A percentile compares a stretch with the other conserved stretches of the same genome.
phyloP scores from a whole-genome alignment of 2,888 invertebrate species.

The Matsumyia berberina region DNA sequence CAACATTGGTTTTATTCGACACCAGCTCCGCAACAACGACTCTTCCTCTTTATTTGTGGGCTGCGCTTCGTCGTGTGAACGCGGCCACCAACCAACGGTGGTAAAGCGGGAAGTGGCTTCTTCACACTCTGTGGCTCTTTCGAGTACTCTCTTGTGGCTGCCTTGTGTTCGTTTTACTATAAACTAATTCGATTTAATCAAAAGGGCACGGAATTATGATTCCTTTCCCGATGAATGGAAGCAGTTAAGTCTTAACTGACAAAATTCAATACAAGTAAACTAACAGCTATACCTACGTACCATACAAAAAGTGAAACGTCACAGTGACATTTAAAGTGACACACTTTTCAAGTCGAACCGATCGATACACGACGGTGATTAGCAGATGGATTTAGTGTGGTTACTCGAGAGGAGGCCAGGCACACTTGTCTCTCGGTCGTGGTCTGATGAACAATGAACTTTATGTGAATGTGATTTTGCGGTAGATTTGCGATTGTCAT shows the following conservation, averaged over 20 bases:
- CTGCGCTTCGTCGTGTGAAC: slow-evolving; percentile 50
- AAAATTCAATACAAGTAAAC: neutral
- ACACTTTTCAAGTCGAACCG: slow-evolving; percentile 37
- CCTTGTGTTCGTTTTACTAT: slow-evolving; percentile 37
- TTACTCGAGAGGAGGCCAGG: slow-evolving; percentile 44
- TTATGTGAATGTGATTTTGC: slow-evolving; percentile 60
- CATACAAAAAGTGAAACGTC: neutral
- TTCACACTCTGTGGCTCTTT: slow-evolving; percentile 25
- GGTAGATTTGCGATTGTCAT: slow-evolving; percentile 46
- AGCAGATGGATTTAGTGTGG: slow-evolving; percentile 56
- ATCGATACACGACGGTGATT: slow-evolving; percentile 57
- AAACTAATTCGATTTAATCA: slow-evolving; percentile 67
- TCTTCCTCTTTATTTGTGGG: slow-evolving; percentile 21
- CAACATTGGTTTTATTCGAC: slow-evolving; percentile 64
- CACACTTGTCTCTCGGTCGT: slow-evolving; percentile 38
- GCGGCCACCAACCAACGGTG: slow-evolving; percentile 21
- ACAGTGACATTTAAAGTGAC: slow-evolving; percentile 67
- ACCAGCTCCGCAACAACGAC: slow-evolving; percentile 32
- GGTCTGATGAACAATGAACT: slow-evolving; percentile 62
- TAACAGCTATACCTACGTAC: neutral
- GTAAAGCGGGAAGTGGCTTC: slow-evolving; percentile 25
- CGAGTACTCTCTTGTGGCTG: no score
- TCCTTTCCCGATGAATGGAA: slow-evolving; percentile 53
- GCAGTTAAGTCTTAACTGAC: neutral
- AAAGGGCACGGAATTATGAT: slow-evolving; percentile 57